phyloP scores from a whole-genome alignment of 2,113 vertebrate species.

The Ciconia stormi region DNA sequence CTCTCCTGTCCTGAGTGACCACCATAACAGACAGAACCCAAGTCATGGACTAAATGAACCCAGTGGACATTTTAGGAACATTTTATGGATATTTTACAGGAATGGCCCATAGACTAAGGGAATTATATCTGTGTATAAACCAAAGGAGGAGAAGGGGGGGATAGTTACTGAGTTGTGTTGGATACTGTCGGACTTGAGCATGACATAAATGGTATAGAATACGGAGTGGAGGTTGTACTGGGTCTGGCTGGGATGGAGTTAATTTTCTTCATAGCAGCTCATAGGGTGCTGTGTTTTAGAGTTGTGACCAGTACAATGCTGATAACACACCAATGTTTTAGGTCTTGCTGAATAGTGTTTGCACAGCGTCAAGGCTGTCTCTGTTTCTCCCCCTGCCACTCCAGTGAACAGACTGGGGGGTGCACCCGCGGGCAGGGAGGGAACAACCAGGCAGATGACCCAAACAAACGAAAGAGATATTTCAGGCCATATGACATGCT shows the following conservation, averaged over 20 bases:
- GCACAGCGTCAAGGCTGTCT: not conserved
- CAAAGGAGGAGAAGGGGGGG: not conserved
- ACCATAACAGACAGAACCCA: not conserved
- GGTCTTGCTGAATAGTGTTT: not conserved
- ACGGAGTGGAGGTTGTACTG: not conserved
- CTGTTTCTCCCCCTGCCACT: not conserved
- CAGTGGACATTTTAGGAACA: not conserved
- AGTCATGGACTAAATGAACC: not conserved
- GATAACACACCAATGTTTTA: not conserved
- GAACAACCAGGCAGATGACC: not conserved
- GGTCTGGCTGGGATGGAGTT: not conserved
- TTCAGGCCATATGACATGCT: not conserved
- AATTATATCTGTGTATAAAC: not conserved
- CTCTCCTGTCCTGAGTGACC: not conserved
- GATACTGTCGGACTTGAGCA: not conserved
- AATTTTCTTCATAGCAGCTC: not conserved
- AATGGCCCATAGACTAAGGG: not conserved
- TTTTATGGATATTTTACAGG: not conserved
- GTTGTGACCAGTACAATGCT: not conserved
- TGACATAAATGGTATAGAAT: not conserved
- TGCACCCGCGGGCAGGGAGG: not conserved
- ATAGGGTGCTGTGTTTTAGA: not conserved
- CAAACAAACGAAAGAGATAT: not conserved
- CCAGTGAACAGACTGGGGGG: not conserved
- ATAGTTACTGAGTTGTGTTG: not conserved